Evolutionary conservation across 1,140 invertebrate species (phyloP).

Genomic region (Drosophila erecta): DNA sequence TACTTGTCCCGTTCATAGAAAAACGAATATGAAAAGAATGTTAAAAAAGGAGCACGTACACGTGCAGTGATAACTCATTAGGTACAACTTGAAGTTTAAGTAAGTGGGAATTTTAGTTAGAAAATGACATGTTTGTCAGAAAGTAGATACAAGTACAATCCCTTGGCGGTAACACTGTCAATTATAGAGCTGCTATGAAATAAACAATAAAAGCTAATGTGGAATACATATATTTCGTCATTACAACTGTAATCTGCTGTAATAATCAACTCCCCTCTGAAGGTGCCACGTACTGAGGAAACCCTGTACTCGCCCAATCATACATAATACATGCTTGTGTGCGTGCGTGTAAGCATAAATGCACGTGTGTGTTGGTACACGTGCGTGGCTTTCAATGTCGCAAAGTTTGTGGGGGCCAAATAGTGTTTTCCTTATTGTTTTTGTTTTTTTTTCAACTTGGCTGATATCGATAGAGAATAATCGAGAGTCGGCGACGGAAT

Average conservation of each 20-base stretch:
- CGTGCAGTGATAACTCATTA: not conserved
- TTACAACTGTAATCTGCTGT: not conserved
- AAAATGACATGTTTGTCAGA: too few species aligned
- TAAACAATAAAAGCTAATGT: too few species aligned
- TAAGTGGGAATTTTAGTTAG: too few species aligned
- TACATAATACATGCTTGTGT: conserved; percentile 11
- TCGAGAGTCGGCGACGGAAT: conserved; percentile 3
- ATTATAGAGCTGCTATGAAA: not conserved
- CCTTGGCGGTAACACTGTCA: too few species aligned
- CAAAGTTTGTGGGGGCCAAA: conserved; percentile 35
- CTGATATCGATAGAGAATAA: conserved; percentile 24
- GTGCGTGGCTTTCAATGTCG: conserved; percentile 45
- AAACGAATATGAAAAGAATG: conserved; percentile 26
- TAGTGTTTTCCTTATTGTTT: conserved; percentile 10
- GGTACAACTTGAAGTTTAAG: not conserved
- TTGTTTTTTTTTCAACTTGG: conserved; percentile 3
- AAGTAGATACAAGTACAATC: too few species aligned
- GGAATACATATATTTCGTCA: not conserved
- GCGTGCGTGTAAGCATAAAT: conserved; percentile 14
- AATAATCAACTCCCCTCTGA: not conserved
- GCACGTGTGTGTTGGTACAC: conserved; percentile 28
- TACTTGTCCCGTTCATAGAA: not conserved
- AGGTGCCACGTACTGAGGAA: not conserved
- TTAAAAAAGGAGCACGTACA: conserved; percentile 10
- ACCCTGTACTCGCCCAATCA: conserved; percentile 15